A percentile compares a stretch with the other conserved stretches of the same genome.
phyloP scores from a whole-genome alignment of 1,140 invertebrate species.

The Ladona fulva region DNA sequence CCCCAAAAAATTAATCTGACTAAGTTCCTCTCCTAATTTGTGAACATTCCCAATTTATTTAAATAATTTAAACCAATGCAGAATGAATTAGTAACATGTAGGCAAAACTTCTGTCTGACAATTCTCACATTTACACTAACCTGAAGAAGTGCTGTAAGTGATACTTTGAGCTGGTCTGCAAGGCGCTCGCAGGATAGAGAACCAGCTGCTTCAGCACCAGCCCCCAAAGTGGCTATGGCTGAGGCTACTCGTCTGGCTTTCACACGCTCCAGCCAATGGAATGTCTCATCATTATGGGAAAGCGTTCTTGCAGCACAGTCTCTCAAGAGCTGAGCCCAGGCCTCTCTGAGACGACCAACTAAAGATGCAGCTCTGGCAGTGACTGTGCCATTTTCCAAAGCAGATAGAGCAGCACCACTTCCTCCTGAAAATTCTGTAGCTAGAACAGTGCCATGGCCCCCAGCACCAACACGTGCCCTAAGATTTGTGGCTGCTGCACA shows the following conservation, averaged over 20 bases:
- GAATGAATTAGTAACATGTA: conserved; percentile 18
- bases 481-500: neutral
- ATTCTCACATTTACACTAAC: conserved; percentile 16
- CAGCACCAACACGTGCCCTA: neutral
- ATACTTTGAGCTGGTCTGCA: conserved; percentile 22
- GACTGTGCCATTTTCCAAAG: neutral
- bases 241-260: conserved; percentile 35
- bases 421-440: neutral
- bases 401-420: neutral
- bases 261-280: conserved; percentile 79
- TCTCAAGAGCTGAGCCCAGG: conserved; percentile 82
- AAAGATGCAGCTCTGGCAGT: conserved; percentile 35
- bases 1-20: no score
- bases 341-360: conserved; percentile 70
- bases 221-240: conserved; percentile 16
- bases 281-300: conserved; percentile 88
- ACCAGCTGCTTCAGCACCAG: conserved; percentile 20
- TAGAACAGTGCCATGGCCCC: neutral
- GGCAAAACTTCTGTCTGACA: conserved; percentile 12
- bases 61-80: neutral
- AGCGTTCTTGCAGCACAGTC: conserved; percentile 74
- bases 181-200: conserved; percentile 23
- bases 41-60: no score
- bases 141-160: conserved; percentile 11
- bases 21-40: no score